These are phyloP conservation scores for Paratilapia polleni DNA, from an alignment of 2,113 vertebrate species.

Conservation along the genomic window DNA sequence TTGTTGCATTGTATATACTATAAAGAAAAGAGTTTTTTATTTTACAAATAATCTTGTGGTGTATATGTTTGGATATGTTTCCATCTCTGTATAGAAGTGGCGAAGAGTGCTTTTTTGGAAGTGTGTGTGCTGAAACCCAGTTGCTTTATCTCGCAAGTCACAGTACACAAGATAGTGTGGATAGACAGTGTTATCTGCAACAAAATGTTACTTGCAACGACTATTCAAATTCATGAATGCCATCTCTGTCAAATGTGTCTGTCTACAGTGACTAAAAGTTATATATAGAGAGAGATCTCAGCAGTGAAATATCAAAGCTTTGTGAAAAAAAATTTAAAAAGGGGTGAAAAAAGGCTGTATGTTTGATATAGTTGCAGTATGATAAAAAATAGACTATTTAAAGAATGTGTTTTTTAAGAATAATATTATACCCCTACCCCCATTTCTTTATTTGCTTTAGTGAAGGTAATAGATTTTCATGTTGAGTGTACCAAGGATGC, in stretches of 20 bases:
- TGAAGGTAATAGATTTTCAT: background rate
- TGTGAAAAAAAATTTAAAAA: background rate
- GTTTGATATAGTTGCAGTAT: background rate
- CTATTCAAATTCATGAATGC: background rate
- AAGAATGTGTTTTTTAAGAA: background rate
- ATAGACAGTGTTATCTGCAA: conserved; percentile 7
- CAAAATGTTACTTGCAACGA: conserved; percentile 4
- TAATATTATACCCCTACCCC: background rate
- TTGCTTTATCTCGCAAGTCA: background rate
- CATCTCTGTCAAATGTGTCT: conserved; percentile 5
- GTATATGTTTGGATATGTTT: conserved; percentile 43
- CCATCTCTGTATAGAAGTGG: background rate
- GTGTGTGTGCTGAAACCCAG: background rate
- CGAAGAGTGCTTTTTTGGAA: conserved; percentile 13
- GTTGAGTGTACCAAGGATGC: background rate
- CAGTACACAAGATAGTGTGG: background rate
- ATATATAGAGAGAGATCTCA: background rate
- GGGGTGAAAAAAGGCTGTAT: background rate
- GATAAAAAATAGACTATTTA: background rate
- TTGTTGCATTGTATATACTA: conserved; percentile 24
- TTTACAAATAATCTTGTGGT: conserved; percentile 9
- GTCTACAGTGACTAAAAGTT: background rate
- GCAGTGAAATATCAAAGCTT: background rate
- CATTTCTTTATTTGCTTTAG: background rate
- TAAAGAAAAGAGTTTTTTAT: conserved; percentile 24